Evolutionary conservation across 2,797 vertebrate genomes (phyloP), one percentile per base, ranked within the genome.

Genomic region (Chloroceryle amazona): DNA sequence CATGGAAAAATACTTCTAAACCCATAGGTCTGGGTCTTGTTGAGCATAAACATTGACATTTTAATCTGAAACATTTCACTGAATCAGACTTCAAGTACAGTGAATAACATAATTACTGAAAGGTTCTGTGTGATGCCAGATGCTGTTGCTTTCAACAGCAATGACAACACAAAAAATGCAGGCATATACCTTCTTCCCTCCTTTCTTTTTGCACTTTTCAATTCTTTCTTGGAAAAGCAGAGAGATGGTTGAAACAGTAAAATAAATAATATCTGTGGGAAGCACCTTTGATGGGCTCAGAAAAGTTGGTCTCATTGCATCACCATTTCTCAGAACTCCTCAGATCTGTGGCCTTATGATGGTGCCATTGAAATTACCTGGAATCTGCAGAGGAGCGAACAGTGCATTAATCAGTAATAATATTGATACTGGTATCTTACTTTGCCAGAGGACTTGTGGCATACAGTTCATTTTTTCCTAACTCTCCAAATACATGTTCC

Each of bases 1-100:
- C 71, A 87, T 54, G 78, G 71, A 94, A 96, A 96, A 93, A 85
- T 89, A 71, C 39, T 81, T 86, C 35, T 85, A 85, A 94, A 93
- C n/a, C 31, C 47, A 74, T 57, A 89, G 86, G 65, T 83, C 81
- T 92, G 47, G 58, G 89, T 18, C 73, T 63, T 67, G 37, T 11
- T 86, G 44, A 86, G 76, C 86, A 91, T 78, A 94, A 96, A 92
- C 47, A 70, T 22, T 84, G 74, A 92, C 39, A 63, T 93, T 92
- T 89, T 88, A 78, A 88, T 91, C 85, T 61, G 68, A 95, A 96
- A 81, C 20, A 41, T 89, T 94, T 91, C 87, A 82, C 51, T 70
- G 74, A 84, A 93, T 33, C 20, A 51, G n/a, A 62, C n/a, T 79
- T 81, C 57, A 74, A 81, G 52, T 33, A 58, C 8, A 55, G 60